phyloP scores from a whole-genome alignment of 2,888 invertebrate genomes.

The Liopterus haemorrhoidalis region DNA sequence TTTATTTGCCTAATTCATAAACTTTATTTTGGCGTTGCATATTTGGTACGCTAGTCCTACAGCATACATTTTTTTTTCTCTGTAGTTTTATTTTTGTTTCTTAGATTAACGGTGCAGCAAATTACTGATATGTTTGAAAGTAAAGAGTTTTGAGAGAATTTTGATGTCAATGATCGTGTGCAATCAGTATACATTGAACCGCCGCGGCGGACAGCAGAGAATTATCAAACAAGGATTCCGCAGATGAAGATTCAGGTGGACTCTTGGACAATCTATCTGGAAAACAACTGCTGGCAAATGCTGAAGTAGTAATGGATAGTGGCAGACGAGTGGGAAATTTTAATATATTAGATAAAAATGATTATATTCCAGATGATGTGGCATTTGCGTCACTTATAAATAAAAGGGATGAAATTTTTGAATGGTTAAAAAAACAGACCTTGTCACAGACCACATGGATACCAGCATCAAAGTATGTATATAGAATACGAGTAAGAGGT shows the following conservation, averaged over 20 bases:
- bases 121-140: slow-evolving; percentile 24
- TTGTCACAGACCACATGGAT: no score
- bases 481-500: no score
- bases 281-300: slow-evolving; percentile 20
- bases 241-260: slow-evolving; percentile 22
- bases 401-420: background rate
- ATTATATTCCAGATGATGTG: slow-evolving; percentile 10
- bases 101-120: no score
- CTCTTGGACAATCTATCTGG: slow-evolving; percentile 24
- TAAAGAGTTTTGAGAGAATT: slow-evolving; percentile 21
- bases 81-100: no score
- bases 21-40: no score
- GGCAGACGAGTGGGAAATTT: no score
- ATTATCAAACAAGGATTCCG: slow-evolving; percentile 21
- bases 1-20: no score
- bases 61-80: no score
- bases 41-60: no score
- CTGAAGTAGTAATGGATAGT: slow-evolving; percentile 20
- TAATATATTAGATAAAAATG: slow-evolving; percentile 1
- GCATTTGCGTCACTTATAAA: slow-evolving; percentile 8
- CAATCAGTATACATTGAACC: slow-evolving; percentile 17
- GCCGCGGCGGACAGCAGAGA: slow-evolving; percentile 11
- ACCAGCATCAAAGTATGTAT: no score
- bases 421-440: slow-evolving; percentile 9
- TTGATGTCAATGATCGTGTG: no score